Evolutionary conservation across 2,888 invertebrate species (phyloP), one percentile per base, ranked within the genome.

Genomic region (Ornithoptera priamus): DNA sequence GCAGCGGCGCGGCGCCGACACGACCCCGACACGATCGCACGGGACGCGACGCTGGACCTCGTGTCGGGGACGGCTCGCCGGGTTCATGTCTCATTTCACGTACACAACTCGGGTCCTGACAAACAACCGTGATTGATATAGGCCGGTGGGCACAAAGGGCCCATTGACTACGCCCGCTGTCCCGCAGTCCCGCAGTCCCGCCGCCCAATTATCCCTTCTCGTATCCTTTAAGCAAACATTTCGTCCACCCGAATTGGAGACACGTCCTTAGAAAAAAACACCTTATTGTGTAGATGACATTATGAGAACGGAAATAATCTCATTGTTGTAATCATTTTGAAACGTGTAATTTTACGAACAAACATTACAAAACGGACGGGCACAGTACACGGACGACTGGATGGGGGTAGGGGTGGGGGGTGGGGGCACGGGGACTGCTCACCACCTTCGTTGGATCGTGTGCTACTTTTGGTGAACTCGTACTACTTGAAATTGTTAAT

Each of bases 21-120:
- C 46, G 12, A 46, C 12, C 12, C 46, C 46, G 46, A 46, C 46
- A 46, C 46, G 15, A 46, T 15, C 1, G 46, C 46, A 12, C 46
- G 4, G 46, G 12, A 4, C 46, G 12, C 46, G 46, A 12, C 12
- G 42, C 42, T 12, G 2, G 12, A 1, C 15, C 8, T 7, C 7
- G 8, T 10, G 46, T 0, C 46, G 46, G 46, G 85, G 82, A 85
- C 78, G 81, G 82, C 86, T 84, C 82, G 82, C 80, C 78, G 75
- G 79, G 90, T 90, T 88, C 85, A 88, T 87, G 89, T 82, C 66
- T 84, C 83, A 85, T 89, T 91, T 88, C 85, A 86, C 84, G 71
- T 81, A 83, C 89, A 91, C 86, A 78, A 83, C 75, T 76, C 75
- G 74, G 75, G 64, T 77, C 74, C 81, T 81, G 82, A 83, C 87